Evolutionary conservation across 2,888 invertebrate species (phyloP).

Genomic region (Dynastes grantii): DNA sequence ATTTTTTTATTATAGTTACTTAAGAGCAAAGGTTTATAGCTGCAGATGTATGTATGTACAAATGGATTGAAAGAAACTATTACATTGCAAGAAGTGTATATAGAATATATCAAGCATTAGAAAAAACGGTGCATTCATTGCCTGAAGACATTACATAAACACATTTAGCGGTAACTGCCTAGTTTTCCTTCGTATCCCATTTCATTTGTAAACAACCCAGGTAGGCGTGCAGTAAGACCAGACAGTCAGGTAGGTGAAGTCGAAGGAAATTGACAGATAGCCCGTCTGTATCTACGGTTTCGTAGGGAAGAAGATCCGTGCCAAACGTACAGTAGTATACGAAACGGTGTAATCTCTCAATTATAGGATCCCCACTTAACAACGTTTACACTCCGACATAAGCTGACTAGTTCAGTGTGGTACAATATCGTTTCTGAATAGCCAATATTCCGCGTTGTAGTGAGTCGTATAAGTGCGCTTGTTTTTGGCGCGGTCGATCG

Average conservation of each 20-base stretch:
- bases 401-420: too few species aligned
- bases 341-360: too few species aligned
- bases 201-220: conserved; percentile 15
- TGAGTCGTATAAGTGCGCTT: neutral
- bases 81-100: too few species aligned
- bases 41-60: too few species aligned
- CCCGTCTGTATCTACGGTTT: neutral
- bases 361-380: neutral
- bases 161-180: neutral
- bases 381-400: neutral
- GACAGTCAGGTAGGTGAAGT: conserved; percentile 7
- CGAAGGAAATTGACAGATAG: conserved; percentile 22
- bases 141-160: too few species aligned
- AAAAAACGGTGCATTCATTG: too few species aligned
- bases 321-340: too few species aligned
- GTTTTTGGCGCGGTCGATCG: neutral
- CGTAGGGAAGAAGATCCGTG: conserved; percentile 7
- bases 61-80: too few species aligned
- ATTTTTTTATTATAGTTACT: too few species aligned
- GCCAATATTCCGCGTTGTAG: neutral
- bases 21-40: too few species aligned
- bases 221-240: neutral
- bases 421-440: neutral
- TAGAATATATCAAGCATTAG: too few species aligned
- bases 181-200: neutral